phyloP scores from a whole-genome alignment of 1,140 invertebrate species.

The Anadara kagoshimensis region DNA sequence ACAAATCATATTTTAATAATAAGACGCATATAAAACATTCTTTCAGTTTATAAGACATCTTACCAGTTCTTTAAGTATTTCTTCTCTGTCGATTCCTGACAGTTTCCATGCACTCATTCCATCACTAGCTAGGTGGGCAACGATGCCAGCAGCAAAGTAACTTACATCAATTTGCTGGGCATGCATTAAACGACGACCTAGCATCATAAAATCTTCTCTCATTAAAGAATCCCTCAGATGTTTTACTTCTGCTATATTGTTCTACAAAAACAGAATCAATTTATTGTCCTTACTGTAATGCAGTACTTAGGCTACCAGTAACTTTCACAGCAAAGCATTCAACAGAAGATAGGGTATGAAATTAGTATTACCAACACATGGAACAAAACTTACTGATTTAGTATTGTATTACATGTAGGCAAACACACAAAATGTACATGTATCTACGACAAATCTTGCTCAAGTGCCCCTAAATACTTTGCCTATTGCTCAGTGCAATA shows the following conservation, averaged over 20 bases:
- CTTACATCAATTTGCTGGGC: slow-evolving; percentile 86
- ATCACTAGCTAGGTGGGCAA: slow-evolving; percentile 84
- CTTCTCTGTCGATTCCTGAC: slow-evolving; percentile 69
- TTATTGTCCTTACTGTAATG: too few species aligned
- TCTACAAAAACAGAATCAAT: slow-evolving; percentile 70
- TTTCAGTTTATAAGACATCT: background rate
- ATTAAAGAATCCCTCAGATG: slow-evolving; percentile 79
- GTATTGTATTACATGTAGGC: too few species aligned
- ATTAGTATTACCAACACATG: too few species aligned
- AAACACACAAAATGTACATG: too few species aligned
- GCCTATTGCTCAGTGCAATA: too few species aligned
- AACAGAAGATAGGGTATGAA: too few species aligned
- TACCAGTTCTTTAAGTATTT: slow-evolving; percentile 78
- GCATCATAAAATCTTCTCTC: slow-evolving; percentile 79
- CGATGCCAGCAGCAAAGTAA: slow-evolving; percentile 89
- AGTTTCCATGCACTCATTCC: slow-evolving; percentile 76
- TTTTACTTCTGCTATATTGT: slow-evolving; percentile 88
- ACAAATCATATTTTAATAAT: background rate
- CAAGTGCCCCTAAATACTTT: too few species aligned
- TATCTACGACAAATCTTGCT: too few species aligned
- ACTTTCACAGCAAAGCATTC: too few species aligned
- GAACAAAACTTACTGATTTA: too few species aligned
- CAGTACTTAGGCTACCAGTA: too few species aligned
- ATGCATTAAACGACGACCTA: slow-evolving; percentile 76
- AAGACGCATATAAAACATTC: background rate